Conservation (phyloP, 2,113 vertebrate species). For the Brachyistius frenatus region DNA sequence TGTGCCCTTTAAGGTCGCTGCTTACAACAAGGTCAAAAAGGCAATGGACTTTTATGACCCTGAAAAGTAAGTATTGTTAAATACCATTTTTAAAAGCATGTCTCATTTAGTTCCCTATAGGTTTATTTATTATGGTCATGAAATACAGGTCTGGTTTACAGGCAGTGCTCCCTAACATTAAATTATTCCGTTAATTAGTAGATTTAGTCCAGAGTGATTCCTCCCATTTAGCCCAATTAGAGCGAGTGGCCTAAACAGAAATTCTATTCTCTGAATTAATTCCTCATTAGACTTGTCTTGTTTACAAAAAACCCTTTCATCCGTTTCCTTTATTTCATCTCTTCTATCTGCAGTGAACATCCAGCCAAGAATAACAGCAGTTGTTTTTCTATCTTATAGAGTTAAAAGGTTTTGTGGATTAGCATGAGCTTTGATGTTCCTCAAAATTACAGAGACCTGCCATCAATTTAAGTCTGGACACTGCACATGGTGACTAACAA, state of each 20-base stretch:
- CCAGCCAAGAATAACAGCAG: slow-evolving; percentile 75
- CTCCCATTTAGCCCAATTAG: slow-evolving; percentile 58
- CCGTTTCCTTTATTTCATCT: slow-evolving; percentile 51
- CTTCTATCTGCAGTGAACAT: slow-evolving; percentile 29
- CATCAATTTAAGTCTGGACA: slow-evolving; percentile 82
- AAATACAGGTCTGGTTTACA: slow-evolving; percentile 1
- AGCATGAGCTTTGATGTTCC: slow-evolving; percentile 82
- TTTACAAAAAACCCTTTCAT: slow-evolving; percentile 43
- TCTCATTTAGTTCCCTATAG: background rate
- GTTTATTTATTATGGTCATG: background rate
- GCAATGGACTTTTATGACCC: slow-evolving; percentile 97
- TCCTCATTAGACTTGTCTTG: slow-evolving; percentile 51
- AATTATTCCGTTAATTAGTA: slow-evolving; percentile 36
- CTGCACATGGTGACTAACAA: slow-evolving; percentile 80
- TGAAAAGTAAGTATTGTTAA: slow-evolving; percentile 88
- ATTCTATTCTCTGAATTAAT: slow-evolving; percentile 52
- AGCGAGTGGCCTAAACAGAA: slow-evolving; percentile 54
- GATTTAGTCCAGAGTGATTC: slow-evolving; percentile 46
- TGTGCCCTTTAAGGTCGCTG: slow-evolving; percentile 97
- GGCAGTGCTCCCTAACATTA: slow-evolving; percentile 14
- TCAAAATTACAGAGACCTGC: slow-evolving; percentile 74
- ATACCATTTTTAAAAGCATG: background rate
- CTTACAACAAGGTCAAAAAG: slow-evolving; percentile 95
- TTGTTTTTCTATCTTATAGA: slow-evolving; percentile 67
- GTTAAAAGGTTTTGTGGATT: slow-evolving; percentile 81